Evolutionary conservation across 2,113 vertebrate genomes (phyloP), one percentile per base, ranked within the genome.

Genomic region (Empidonax traillii): DNA sequence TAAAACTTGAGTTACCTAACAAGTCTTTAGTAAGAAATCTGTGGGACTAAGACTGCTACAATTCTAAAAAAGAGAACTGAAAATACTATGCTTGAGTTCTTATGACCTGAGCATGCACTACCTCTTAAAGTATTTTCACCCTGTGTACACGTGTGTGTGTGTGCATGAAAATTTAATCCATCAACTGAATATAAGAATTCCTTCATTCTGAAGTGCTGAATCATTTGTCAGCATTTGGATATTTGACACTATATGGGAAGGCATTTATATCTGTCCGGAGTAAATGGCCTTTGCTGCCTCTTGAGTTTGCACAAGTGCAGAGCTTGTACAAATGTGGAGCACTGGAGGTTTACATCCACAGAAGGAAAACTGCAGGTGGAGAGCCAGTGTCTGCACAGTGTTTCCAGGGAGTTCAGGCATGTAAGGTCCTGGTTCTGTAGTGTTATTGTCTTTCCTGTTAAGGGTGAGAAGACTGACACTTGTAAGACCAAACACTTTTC

Each of bases 141-240:
- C 3, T 55, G 9, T 79, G 8, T 76, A 24, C 62, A 63, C 1
- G 15, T n/a, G 0, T 5, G 13, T 62, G n/a, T 58, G 22, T 67
- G 35, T 53, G 6, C n/a, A 17, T 78, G 56, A 79, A 83, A 87
- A 90, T 79, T 75, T 71, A 78, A 85, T 68, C 39, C 49, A 53
- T n/a, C 14, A 84, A 28, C 63, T 69, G 43, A n/a, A 31, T 66
- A 0, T 66, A 81, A 62, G 68, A 59, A 81, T 82, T 84, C 33
- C 30, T 84, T 59, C 23, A 24, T 89, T 84, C 39, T 76, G 39
- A 58, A 82, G n/a, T 23, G 41, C 61, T 37, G 63, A 62, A n/a
- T 84, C 59, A 67, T 81, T 91, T 92, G 31, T 86, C 76, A 89
- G 37, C 69, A 35, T 86, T 84, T 77, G 65, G 61, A 66, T 66